Evolutionary conservation across 2,888 invertebrate species (phyloP), one percentile per base, ranked within the genome.

Genomic region (Anthrax anthrax): DNA sequence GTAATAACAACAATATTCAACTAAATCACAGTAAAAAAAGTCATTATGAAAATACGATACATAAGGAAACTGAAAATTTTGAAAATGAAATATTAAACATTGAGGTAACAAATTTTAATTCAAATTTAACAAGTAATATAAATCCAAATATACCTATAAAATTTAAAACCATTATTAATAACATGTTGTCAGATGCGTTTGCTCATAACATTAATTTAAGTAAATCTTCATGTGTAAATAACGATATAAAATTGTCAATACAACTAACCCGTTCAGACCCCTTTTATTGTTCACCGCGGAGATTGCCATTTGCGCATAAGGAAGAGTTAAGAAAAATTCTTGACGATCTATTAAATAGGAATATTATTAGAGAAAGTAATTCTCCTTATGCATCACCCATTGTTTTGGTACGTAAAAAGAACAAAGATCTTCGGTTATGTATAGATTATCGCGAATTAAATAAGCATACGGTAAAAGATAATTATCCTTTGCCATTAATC

Each of bases 381-480:
- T 50, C 47, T 12, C 38, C 45, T 3, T 50, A 39, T 43, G 39
- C 45, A 13, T 46, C 44, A 3, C 39, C 44, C 34, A 41, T 51
- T 27, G 48, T 51, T 14, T 17, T 49, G 16, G 48, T 50, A 14
- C 27, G 29, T 12, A 48, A 50, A 36, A 47, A 45, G 37, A 37
- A 42, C 38, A 27, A 29, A 16, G 46, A 42, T 9, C 23, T 29
- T 18, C 38, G 51, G 13, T 23, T 47, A 36, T 51, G 47, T 32
- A 37, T 50, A 12, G 46, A 50, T 42, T 48, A 44, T 40, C 40
- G 48, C 1, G 17, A 16, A 12, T 18, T 50, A 23, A 50, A 50
- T 39, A 42, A 45, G 19, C 13, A 44, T 3, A 48, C 48, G 2
- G 17, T 41, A 4, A 39, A 46, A 18, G 50, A 47, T 39, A 39